Evolutionary conservation across 2,888 invertebrate species (phyloP), one percentile per base, ranked within the genome.

Genomic region (Lasioglossum lativentre): DNA sequence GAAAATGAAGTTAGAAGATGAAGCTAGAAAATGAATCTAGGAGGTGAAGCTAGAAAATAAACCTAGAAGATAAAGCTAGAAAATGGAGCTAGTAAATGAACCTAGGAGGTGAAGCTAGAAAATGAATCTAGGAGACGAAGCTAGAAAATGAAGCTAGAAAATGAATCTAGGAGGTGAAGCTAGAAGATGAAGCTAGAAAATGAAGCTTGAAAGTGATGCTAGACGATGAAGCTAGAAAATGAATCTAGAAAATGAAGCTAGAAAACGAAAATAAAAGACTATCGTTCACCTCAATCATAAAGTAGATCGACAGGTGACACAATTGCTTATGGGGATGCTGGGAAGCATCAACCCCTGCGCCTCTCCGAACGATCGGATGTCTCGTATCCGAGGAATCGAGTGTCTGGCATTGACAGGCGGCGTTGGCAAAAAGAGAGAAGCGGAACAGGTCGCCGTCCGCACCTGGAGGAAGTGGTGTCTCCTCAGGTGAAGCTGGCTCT

Each of bases 331-430:
- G 23, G 52, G 47, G 42, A 56, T 19, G 23, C 66, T 30, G 1
- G 45, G 30, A 42, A 8, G 23, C 47, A 30, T 27, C 34, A 34
- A 34, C 81, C 52, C 71, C 16, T 40, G 27, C 19, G 27, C 79
- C 80, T 75, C 66, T 74, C 63, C 42, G 45, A 70, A 91, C 91
- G 92, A 94, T 94, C 93, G 90, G 90, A 92, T 93, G 90, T 91
- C 86, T 84, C 87, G 88, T 86, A 85, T 84, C 87, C 73, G n/a
- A 87, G 86, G 93, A 94, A 93, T 94, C 94, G 93, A 93, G 93
- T 94, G 92, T 94, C 94, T 92, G 34, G 90, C 87, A 92, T 94
- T 93, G 92, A 93, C 76, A 38, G 63, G 63, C 45, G 23, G 47
- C 66, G 66, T 73, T 75, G 76, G 63, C 72, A 30, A 74, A 71